Percentiles rank a stretch among this genome's conserved stretches.
These are phyloP conservation scores for Lasioglossum pauxillum DNA, from an alignment of 2,888 invertebrate species.

Conservation along the genomic window DNA sequence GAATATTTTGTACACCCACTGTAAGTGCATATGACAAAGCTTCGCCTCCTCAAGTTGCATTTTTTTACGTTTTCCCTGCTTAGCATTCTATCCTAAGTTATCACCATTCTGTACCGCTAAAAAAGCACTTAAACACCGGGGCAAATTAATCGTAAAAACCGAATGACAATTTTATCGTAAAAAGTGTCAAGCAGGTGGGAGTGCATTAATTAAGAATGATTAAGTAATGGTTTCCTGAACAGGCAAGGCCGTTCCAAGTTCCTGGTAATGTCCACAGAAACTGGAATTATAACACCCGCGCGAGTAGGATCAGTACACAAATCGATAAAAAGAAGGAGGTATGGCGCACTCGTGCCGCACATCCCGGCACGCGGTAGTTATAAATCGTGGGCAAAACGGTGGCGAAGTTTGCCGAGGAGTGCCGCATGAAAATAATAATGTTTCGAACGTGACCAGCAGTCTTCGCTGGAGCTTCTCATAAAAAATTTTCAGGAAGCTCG, in stretches of 20 bases:
- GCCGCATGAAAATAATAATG: slow-evolving; percentile 29
- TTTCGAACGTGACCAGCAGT: slow-evolving; percentile 30
- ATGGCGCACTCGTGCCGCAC: slow-evolving; percentile 28
- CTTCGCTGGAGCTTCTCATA: background rate
- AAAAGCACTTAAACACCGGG: too few relatives aligned
- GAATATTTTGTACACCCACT: too few relatives aligned
- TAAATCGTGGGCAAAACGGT: slow-evolving; percentile 21
- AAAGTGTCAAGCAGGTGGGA: background rate
- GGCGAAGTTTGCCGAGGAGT: slow-evolving; percentile 21
- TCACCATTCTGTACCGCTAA: too few relatives aligned
- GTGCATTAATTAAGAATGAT: slow-evolving; percentile 42
- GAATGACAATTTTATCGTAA: background rate
- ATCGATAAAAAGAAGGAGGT: slow-evolving; percentile 48
- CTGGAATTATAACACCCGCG: slow-evolving; percentile 22
- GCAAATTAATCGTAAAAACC: too few relatives aligned
- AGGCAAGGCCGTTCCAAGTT: slow-evolving; percentile 14
- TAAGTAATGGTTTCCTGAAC: slow-evolving; percentile 34
- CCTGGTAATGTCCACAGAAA: slow-evolving; percentile 18
- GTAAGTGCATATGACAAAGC: too few relatives aligned
- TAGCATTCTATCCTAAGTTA: too few relatives aligned
- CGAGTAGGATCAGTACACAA: slow-evolving; percentile 26
- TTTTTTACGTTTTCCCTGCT: too few relatives aligned
- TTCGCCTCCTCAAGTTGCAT: too few relatives aligned
- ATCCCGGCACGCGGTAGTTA: background rate
- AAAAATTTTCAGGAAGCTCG: background rate